phyloP scores from a whole-genome alignment of 2,113 vertebrate genomes.

The Carlito syrichta region DNA sequence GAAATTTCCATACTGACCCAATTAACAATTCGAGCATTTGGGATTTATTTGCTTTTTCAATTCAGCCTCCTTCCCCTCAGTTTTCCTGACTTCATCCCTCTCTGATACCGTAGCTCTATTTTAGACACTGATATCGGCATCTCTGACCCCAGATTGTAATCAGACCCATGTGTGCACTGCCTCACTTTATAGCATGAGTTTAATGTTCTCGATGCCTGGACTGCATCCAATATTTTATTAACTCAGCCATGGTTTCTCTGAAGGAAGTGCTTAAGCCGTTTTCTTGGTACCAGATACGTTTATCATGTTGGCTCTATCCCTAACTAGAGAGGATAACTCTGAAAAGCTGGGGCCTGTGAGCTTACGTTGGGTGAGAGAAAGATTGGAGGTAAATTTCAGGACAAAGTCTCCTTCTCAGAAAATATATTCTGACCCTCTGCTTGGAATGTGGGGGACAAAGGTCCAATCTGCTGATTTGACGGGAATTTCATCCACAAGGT shows the following conservation, averaged over 20 bases:
- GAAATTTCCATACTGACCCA: background rate
- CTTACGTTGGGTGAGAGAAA: background rate
- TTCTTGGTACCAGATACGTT: background rate
- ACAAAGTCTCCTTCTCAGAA: background rate
- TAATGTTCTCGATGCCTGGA: background rate
- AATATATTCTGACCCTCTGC: background rate
- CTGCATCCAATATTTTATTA: background rate
- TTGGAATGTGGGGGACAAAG: background rate
- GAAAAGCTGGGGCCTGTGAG: background rate
- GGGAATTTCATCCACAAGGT: constrained; percentile 1
- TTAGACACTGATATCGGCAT: background rate
- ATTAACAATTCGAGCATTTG: background rate
- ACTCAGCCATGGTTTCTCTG: background rate
- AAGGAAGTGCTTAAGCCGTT: background rate
- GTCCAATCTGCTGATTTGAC: background rate
- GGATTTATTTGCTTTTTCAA: background rate
- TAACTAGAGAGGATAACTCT: background rate
- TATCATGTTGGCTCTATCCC: background rate
- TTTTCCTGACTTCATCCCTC: background rate
- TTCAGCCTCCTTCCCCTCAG: background rate
- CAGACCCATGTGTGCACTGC: background rate
- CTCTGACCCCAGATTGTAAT: background rate
- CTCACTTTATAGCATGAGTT: background rate
- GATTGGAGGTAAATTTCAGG: background rate
- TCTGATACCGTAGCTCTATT: background rate